Evolutionary conservation across 2,113 vertebrate genomes (phyloP), one percentile per base, ranked within the genome.

Genomic region (Tychaedon coryphoeus): DNA sequence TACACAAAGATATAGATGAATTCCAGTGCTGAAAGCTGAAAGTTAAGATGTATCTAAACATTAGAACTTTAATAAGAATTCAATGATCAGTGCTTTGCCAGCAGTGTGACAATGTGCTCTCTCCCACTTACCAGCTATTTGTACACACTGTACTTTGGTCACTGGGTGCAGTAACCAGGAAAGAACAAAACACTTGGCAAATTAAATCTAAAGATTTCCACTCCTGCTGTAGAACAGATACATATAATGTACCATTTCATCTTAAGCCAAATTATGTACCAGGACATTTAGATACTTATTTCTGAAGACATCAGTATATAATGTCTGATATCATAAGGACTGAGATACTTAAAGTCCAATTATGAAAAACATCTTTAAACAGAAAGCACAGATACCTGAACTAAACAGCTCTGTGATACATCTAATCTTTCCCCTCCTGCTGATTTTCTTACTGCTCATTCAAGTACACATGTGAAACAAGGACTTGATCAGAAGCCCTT

Each of bases 191-290:
- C 57, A 86, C 18, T 45, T 60, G 14, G 38, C 67, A 92, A 81
- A 87, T 91, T 81, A 89, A 95, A 73, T 64, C 58, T 83, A 84
- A 76, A 92, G 71, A 88, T 84, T 91, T 82, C 48, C 80, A 34
- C 83, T 83, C 31, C 36, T 88, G 7, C 78, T 57, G 43, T 87
- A 92, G 94, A 96, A 91, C 73, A 83, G 54, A 43, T 91, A 89
- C 51, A 57, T 57, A 42, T 79, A 90, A 82, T 66, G 20, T 92
- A 87, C 89, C 72, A 33, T 88, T 97, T 90, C 9, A 38, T 66
- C 92, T 96, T 94, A 77, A 96, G 85, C 79, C 83, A 88, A 62
- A 81, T 96, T 73, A 75, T 12, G 19, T 45, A 29, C 13, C 11
- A 78, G 78, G 80, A 61, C 65, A 93, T 88, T 91, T 79, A 92